Conservation (phyloP, 1,140 invertebrate species). For the Drosophila virilis region DNA sequence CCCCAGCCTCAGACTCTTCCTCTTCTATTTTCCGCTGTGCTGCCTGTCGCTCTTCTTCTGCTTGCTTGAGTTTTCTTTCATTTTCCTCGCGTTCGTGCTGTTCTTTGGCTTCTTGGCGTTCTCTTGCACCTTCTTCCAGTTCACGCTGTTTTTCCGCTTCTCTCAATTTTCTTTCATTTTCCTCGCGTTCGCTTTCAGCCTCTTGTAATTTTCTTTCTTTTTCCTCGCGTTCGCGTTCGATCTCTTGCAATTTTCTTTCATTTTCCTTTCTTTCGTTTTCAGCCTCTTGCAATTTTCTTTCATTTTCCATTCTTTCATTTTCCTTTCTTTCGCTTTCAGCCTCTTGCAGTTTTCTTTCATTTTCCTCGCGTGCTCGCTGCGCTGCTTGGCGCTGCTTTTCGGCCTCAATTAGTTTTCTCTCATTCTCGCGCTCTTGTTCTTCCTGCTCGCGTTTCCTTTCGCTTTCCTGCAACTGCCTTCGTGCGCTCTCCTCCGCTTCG, state of each 20-base stretch:
- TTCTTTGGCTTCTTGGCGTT: slow-evolving; percentile 2
- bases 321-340: slow-evolving; percentile 29
- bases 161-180: slow-evolving; percentile 16
- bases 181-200: slow-evolving; percentile 24
- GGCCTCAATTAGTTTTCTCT: slow-evolving; percentile 39
- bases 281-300: background rate
- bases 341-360: slow-evolving; percentile 23
- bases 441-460: slow-evolving; percentile 7
- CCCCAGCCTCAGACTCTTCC: slow-evolving; percentile 27
- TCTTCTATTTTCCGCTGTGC: slow-evolving; percentile 27
- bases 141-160: slow-evolving; percentile 30
- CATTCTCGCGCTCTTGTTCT: slow-evolving; percentile 39
- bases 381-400: slow-evolving; percentile 25
- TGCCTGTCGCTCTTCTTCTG: slow-evolving; percentile 8
- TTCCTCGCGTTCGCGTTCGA: slow-evolving; percentile 7
- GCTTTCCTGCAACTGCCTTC: slow-evolving; percentile 35
- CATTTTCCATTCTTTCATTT: slow-evolving; percentile 39
- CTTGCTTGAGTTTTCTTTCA: slow-evolving; percentile 23
- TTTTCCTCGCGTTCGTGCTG: slow-evolving; percentile 8
- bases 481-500: slow-evolving; percentile 34
- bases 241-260: slow-evolving; percentile 28
- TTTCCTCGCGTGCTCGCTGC: slow-evolving; percentile 29
- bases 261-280: slow-evolving; percentile 32
- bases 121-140: slow-evolving; percentile 23
- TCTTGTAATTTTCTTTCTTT: slow-evolving; percentile 19